A percentile compares a stretch with the other conserved stretches of the same genome.
phyloP scores from a whole-genome alignment of 1,140 invertebrate genomes.

The Pogonomyrmex barbatus region DNA sequence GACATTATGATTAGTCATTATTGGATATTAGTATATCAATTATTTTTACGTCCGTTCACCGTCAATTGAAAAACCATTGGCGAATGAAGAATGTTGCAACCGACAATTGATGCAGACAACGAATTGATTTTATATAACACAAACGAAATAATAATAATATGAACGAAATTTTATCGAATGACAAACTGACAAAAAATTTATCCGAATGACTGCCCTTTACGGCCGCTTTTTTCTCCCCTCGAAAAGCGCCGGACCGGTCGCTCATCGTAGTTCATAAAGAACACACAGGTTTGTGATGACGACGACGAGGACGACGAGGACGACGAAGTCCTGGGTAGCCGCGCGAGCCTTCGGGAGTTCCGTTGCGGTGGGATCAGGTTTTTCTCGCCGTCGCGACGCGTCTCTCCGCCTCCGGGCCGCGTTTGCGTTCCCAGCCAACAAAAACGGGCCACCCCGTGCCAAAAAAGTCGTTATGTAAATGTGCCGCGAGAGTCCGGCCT shows the following conservation, averaged over 20 bases:
- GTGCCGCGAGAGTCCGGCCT: slow-evolving; percentile 70
- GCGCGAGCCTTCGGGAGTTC: slow-evolving; percentile 57
- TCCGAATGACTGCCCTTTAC: not conserved
- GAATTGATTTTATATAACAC: not conserved
- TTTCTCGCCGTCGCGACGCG: slow-evolving; percentile 71
- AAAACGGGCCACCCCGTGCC: slow-evolving; percentile 75
- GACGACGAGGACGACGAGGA: not conserved
- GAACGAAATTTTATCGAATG: slow-evolving; percentile 22
- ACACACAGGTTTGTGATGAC: not conserved
- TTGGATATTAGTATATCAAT: too few species aligned
- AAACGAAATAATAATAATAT: not conserved
- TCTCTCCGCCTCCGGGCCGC: slow-evolving; percentile 69
- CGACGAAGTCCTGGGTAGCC: slow-evolving; percentile 10
- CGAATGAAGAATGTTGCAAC: not conserved
- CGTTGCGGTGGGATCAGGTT: slow-evolving; percentile 75
- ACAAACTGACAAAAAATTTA: not conserved
- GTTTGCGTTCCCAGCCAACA: slow-evolving; percentile 69
- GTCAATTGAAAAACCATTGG: not conserved
- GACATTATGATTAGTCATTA: too few species aligned
- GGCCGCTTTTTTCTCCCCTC: not conserved
- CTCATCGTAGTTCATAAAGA: slow-evolving; percentile 29
- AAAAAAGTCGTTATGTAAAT: slow-evolving; percentile 85
- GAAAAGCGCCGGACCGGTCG: slow-evolving; percentile 44
- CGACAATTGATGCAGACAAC: not conserved
- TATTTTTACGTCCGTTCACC: not conserved